Evolutionary conservation across 2,113 vertebrate species (phyloP).

Genomic region (Stegostoma tigrinum): DNA sequence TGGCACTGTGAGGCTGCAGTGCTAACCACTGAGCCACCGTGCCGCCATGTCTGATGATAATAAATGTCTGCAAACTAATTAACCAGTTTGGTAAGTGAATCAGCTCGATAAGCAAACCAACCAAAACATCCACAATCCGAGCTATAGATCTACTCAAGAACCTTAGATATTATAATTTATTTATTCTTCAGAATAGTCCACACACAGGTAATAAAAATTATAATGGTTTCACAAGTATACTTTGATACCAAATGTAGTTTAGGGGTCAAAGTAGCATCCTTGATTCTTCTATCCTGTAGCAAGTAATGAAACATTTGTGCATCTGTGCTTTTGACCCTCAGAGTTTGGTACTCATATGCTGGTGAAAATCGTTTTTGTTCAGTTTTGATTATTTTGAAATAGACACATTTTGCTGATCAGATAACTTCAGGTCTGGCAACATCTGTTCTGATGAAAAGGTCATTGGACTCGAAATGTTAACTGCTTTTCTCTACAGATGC

Average conservation of each 20-base stretch:
- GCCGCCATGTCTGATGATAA: too few relatives aligned
- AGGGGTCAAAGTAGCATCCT: background rate
- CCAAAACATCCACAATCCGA: too few relatives aligned
- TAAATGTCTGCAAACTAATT: too few relatives aligned
- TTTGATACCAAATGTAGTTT: background rate
- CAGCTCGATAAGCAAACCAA: too few relatives aligned
- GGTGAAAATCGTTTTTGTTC: background rate
- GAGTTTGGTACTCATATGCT: background rate
- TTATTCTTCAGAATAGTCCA: background rate
- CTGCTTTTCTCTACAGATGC: too few relatives aligned
- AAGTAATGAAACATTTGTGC: background rate
- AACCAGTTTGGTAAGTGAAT: too few relatives aligned
- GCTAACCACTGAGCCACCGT: too few relatives aligned
- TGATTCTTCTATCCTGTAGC: background rate
- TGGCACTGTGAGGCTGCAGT: too few relatives aligned
- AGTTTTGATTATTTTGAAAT: background rate
- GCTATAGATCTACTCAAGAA: too few relatives aligned
- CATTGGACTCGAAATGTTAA: too few relatives aligned
- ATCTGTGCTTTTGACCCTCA: background rate
- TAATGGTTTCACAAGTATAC: background rate
- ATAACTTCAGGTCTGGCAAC: too few relatives aligned
- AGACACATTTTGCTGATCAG: background rate
- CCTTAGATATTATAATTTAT: background rate
- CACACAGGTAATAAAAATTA: background rate
- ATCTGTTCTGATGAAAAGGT: too few relatives aligned